Evolutionary conservation across 2,113 vertebrate genomes (phyloP), one percentile per base, ranked within the genome.

Genomic region (Engystomops pustulosus): DNA sequence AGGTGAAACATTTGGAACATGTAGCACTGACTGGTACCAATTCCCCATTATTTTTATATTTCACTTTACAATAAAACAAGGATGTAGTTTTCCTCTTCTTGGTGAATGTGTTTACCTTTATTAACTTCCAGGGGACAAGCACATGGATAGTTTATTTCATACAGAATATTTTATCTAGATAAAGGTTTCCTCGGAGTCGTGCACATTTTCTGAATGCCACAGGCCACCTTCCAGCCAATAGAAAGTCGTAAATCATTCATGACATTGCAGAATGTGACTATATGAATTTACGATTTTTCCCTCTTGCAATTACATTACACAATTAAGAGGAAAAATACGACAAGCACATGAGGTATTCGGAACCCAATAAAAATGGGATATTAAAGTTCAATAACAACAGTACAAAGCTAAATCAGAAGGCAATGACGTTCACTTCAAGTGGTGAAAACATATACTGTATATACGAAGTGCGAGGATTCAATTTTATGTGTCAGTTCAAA

Each of bases 181-280:
- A 23, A 44, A 25, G n/a, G 69, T 72, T 45, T 72, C 11, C 20
- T 45, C 20, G 6, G 12, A 38, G 30, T 55, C 38, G 11, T 36
- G 1, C 51, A 77, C n/a, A 20, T 23, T 10, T 27, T 30, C 7
- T 55, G 9, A 38, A 23, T 77, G 30, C 72, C 49, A 76, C 17
- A 76, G 49, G 74, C 30, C 74, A 77, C 74, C 74, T 23, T 55
- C 49, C 32, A 58, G 49, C 49, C 58, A 79, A 79, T 45, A 65
- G 36, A 60, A 62, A 62, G 77, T 23, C 4, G n/a, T 79, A 65
- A 45, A 79, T 62, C 15, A 62, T 62, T 65, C n/a, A 79, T 65
- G n/a, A 45, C 58, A 79, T 27, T 79, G 58, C 55, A 62, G 23
- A 44, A 45, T 79, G 36, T 65, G 38, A 25, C 53, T 65, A 30